A percentile compares a stretch with the other conserved stretches of the same genome.
phyloP scores from a whole-genome alignment of 2,113 vertebrate species.

The Diglossa brunneiventris region DNA sequence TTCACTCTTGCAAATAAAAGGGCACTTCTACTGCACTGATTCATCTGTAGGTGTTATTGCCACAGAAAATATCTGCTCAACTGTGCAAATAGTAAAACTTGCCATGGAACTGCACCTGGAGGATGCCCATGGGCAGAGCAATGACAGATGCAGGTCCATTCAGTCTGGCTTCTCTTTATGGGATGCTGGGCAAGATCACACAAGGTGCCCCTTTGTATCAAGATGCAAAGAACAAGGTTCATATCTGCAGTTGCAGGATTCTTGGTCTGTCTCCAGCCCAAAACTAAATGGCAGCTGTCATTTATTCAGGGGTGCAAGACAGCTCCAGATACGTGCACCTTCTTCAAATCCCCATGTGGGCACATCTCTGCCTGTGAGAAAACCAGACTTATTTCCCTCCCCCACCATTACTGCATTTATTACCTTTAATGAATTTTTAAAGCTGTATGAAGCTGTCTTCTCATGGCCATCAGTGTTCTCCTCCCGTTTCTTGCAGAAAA shows the following conservation, averaged over 20 bases:
- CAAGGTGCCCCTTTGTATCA: neutral
- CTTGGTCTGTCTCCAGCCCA: neutral
- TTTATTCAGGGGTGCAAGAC: neutral
- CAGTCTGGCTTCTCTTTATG: neutral
- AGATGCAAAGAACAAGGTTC: neutral
- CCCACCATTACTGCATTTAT: neutral
- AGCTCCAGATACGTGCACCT: neutral
- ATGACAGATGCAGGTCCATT: neutral
- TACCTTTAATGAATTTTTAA: constrained; percentile 94
- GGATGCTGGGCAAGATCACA: neutral
- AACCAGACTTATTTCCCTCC: neutral
- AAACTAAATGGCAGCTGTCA: neutral
- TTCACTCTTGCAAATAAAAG: neutral
- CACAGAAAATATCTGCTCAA: neutral
- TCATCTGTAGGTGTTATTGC: neutral
- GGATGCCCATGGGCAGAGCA: neutral
- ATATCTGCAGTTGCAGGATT: neutral
- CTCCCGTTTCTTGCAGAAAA: constrained; percentile 94
- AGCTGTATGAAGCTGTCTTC: constrained; percentile 89
- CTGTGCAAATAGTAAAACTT: neutral
- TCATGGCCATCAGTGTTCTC: constrained; percentile 86
- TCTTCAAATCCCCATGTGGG: neutral
- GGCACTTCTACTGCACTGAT: neutral
- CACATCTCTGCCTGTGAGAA: neutral
- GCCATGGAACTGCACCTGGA: neutral